Evolutionary conservation across 2,888 invertebrate genomes (phyloP), one percentile per base, ranked within the genome.

Genomic region (Eledone cirrhosa): DNA sequence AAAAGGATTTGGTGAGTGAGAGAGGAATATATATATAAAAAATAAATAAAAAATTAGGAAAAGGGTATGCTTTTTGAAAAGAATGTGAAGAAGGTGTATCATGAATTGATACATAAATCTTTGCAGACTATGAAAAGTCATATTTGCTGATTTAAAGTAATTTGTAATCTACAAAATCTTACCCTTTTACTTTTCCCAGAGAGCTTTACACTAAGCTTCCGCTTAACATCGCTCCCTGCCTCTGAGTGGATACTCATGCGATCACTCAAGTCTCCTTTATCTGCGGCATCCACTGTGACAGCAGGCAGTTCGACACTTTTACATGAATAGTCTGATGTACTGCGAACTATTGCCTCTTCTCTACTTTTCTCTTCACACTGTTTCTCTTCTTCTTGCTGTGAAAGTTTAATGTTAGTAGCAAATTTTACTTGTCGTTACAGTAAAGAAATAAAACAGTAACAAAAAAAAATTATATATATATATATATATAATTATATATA

Each of bases 171-270:
- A n/a, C 72, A 72, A 72, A 72, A 72, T 72, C 76, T 48, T 76
- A 76, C 76, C 76, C 76, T 76, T 76, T 76, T 76, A 76, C 76
- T 76, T 76, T 76, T 76, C 47, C 76, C 48, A 22, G 76, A 76
- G 41, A 76, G 76, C 76, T 76, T 76, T 48, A 76, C 48, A 24
- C 76, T 76, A 48, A 76, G 76, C 76, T 48, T 76, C 29, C 76
- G 76, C 48, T 76, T 76, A 29, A 76, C 48, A 47, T 76, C 76
- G 24, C 76, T 76, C 76, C 76, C 76, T 48, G 76, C 48, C 47
- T 76, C 76, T 76, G 76, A 76, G 29, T 76, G 76, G 47, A 76
- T 76, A 76, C 76, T 76, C 76, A 76, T 47, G n/a, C 76, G 47
- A 33, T 72, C 72, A 72, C 33, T 33, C 33, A 72, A 33, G 47